Conservation (phyloP, 1,140 invertebrate genomes). For the Nephila pilipes region DNA sequence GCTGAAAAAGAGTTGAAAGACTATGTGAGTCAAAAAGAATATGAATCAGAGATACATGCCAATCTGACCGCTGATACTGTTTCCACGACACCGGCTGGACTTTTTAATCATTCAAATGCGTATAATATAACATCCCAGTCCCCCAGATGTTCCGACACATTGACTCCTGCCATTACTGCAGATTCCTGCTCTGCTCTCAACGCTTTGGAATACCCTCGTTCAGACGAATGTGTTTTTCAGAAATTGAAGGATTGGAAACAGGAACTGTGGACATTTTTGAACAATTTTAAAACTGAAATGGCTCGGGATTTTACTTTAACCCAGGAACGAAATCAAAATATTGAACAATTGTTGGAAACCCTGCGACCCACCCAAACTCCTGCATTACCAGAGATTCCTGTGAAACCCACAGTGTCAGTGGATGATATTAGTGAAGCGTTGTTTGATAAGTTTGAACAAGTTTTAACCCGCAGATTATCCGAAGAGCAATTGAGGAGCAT, state of each 20-base stretch:
- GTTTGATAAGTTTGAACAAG: neutral
- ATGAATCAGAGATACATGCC: no score
- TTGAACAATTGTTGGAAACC: neutral
- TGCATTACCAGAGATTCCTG: neutral
- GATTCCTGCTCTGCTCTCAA: no score
- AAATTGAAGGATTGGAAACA: neutral
- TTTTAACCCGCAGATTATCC: neutral
- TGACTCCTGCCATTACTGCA: no score
- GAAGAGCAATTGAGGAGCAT: neutral
- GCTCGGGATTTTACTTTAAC: neutral
- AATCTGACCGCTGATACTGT: no score
- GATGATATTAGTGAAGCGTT: neutral
- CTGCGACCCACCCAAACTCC: neutral
- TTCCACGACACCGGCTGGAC: no score
- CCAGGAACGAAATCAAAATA: neutral
- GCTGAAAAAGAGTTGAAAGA: no score
- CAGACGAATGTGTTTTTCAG: neutral
- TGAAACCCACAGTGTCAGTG: neutral
- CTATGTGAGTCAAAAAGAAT: no score
- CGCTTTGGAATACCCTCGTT: no score
- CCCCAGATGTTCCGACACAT: no score
- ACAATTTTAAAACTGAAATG: neutral
- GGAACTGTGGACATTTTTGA: neutral
- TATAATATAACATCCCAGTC: no score
- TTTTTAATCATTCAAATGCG: no score